Evolutionary conservation across 2,888 invertebrate genomes (phyloP), one percentile per base, ranked within the genome.

Genomic region (Nudaria mundana): DNA sequence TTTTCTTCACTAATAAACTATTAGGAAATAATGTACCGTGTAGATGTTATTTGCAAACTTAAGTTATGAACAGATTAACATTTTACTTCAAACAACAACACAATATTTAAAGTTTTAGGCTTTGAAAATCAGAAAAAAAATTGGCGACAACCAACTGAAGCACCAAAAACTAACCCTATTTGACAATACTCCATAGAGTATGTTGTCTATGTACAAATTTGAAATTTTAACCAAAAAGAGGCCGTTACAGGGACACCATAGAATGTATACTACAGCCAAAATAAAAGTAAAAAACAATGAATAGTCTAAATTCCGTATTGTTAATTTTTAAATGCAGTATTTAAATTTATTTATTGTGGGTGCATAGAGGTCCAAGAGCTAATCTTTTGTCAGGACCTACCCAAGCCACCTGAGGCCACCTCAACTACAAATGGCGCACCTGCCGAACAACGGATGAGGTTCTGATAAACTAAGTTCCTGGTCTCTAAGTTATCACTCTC

Each of bases 61-160:
- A 50, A 37, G 54, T 39, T 44, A 52, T 41, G 50, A 52, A 36
- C 49, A 43, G 51, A 62, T 48, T 52, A 64, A 41, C 55, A 54
- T 37, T 55, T 42, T 34, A 36, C 35, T 41, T 38, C 39, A 41
- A 41, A 37, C 45, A 64, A 51, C 49, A 39, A 42, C 51, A 53
- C 52, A 51, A 43, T 56, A 62, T 44, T 61, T 55, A 45, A 56
- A 54, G 56, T 23, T 70, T 71, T 66, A 66, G 56, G 68, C 70
- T 69, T 72, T 69, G 64, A 77, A 81, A 79, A 74, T 59, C 75
- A 61, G 65, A 75, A 81, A 82, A 76, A 39, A 78, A 68, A 70
- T 76, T 76, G 72, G 77, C 75, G 78, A 76, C 72, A 78, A 78
- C 78, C 74, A 82, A 84, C 81, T 80, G 81, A 81, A 81, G 76